Evolutionary conservation across 37 sponge, comb jelly and placozoan species (phyloP).

Genomic region (Aplysina aerophoba): DNA sequence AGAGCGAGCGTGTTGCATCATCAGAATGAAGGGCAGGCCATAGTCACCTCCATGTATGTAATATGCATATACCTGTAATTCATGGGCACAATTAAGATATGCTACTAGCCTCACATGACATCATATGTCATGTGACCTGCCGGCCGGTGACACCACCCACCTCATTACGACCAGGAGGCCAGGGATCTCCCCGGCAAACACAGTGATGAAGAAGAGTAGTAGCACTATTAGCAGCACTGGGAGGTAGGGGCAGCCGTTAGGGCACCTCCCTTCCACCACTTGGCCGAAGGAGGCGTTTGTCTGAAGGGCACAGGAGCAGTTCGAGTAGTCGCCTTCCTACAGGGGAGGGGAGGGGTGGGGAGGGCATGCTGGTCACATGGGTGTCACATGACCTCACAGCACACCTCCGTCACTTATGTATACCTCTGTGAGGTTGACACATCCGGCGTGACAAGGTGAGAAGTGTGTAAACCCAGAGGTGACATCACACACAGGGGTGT

Average conservation of each 20-base stretch:
- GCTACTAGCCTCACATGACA: neutral
- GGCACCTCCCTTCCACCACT: conserved; percentile 29
- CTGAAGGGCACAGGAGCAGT: neutral
- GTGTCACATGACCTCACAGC: conserved; percentile 1
- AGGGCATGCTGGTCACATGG: neutral
- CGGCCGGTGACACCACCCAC: neutral
- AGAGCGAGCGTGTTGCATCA: neutral
- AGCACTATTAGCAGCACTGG: neutral
- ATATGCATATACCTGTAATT: too few relatives aligned
- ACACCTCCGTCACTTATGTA: neutral
- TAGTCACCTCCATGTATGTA: too few relatives aligned
- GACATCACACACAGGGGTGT: conserved; percentile 19
- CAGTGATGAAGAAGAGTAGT: neutral
- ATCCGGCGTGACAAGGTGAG: conserved; percentile 47
- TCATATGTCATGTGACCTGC: neutral
- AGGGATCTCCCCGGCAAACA: conserved; percentile 31
- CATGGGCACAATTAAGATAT: neutral
- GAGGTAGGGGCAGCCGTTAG: conserved; percentile 11
- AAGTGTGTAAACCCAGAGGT: conserved; percentile 30
- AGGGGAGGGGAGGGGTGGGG: neutral
- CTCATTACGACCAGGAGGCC: conserved; percentile 23
- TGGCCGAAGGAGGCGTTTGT: neutral
- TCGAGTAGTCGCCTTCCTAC: neutral
- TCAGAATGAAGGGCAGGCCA: too few relatives aligned
- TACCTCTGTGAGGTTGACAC: conserved; percentile 21